A percentile compares a stretch with the other conserved stretches of the same genome.
phyloP scores from a whole-genome alignment of 2,888 invertebrate genomes.

The Aphrophora alni region DNA sequence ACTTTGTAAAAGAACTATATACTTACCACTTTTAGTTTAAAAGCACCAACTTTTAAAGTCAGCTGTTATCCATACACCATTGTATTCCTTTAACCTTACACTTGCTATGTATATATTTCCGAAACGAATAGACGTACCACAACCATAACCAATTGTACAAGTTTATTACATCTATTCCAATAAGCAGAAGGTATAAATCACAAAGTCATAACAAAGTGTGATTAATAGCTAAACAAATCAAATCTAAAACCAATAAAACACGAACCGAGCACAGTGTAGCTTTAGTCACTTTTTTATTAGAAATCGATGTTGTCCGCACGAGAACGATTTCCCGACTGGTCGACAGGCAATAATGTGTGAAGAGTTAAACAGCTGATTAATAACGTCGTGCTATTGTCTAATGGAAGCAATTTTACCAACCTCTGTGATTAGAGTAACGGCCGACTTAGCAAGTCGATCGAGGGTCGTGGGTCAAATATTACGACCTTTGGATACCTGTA shows the following conservation, averaged over 20 bases:
- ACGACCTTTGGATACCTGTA: neutral
- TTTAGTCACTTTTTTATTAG: no score
- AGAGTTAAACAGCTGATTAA: neutral
- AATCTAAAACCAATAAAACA: neutral
- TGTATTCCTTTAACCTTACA: no score
- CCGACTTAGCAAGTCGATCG: neutral
- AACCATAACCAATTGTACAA: no score
- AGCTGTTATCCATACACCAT: no score
- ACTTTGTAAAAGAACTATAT: no score
- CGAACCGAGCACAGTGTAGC: neutral
- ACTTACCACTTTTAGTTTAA: no score
- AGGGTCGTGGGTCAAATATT: neutral
- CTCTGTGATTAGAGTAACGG: neutral
- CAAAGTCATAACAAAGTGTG: no score
- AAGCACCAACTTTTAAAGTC: no score
- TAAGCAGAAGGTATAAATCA: no score
- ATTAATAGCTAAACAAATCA: neutral
- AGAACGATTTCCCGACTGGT: neutral
- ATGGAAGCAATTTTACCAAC: neutral
- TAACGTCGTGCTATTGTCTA: neutral
- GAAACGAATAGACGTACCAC: no score
- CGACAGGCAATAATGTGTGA: neutral
- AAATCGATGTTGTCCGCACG: neutral
- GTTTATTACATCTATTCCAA: no score
- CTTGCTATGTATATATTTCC: no score